Evolutionary conservation across 2,797 vertebrate species (phyloP).

Genomic region (Typhlichthys subterraneus): DNA sequence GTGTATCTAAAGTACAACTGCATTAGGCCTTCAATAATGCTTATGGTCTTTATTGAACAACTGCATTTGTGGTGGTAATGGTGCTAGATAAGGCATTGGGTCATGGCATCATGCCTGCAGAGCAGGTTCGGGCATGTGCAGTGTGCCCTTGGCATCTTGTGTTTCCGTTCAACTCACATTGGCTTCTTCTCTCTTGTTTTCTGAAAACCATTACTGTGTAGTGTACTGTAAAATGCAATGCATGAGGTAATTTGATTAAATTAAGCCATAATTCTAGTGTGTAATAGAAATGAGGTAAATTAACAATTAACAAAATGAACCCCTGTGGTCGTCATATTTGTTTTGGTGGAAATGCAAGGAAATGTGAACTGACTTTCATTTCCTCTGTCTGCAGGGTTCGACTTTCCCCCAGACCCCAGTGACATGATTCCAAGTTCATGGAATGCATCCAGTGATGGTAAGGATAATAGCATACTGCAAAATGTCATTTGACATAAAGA

Average conservation of each 20-base stretch:
- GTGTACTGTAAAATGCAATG: not conserved
- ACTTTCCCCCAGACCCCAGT: slow-evolving; percentile 81
- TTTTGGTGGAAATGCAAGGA: not conserved
- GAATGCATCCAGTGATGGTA: slow-evolving; percentile 88
- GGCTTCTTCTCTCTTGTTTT: too few relatives aligned
- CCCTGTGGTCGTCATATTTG: not conserved
- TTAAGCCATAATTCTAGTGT: too few relatives aligned
- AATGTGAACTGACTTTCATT: slow-evolving; percentile 23
- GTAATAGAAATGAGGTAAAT: too few relatives aligned
- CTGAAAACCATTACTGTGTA: not conserved
- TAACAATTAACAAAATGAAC: too few relatives aligned
- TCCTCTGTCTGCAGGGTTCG: slow-evolving; percentile 80
- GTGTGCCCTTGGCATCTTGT: too few relatives aligned
- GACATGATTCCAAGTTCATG: slow-evolving; percentile 85
- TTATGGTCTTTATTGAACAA: too few relatives aligned
- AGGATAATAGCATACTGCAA: slow-evolving; percentile 35
- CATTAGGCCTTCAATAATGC: not conserved
- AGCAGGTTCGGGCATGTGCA: too few relatives aligned
- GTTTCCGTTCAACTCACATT: too few relatives aligned
- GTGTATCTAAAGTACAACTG: not conserved
- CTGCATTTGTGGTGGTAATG: too few relatives aligned
- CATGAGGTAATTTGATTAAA: too few relatives aligned
- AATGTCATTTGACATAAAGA: slow-evolving; percentile 3
- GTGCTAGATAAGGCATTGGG: too few relatives aligned
- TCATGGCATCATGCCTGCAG: too few relatives aligned